Base-by-base conservation (phyloP, 1,140 invertebrate genomes). In the Trichogramma pretiosum region DNA sequence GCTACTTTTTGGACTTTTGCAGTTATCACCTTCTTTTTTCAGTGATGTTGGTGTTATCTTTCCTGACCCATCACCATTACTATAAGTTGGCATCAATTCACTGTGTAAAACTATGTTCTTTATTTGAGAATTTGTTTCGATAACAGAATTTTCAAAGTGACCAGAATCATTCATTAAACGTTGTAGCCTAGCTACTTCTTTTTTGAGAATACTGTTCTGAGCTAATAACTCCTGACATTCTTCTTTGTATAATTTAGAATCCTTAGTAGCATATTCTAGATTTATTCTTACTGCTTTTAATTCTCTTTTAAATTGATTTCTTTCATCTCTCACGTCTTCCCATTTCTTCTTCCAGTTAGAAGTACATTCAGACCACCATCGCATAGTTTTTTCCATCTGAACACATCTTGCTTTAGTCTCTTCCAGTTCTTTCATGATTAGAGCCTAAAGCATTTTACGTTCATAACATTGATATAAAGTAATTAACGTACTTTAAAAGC, bases 311-410 rank as follows among this genome's bases (percentile, higher is more conserved):
- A 89, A 84, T 67, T 89, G 85, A 59, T 92, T 92, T 16, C 88
- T 74, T 70, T 93, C 88, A 61, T 83, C 86, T 36, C 87, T 71
- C 5, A 88, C 83, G 72, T 95, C 94, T 67, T 87, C 93, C 94
- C 93, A 98, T 64, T 97, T 97, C 66, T 95, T 90, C 8, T 93
- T 75, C 87, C 87, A 91, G 60, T 89, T 88, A 11, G 84, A 83
- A 0, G 93, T 96, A 63, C 87, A 91, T 56, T 89, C 87, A 0
- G 85, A 87, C 93, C 93, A 98, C 93, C 93, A 98, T 41, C 90
- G 75, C 91, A 98, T 97, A 0, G 94, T 98, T 71, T 98, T 98
- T 65, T 98, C 93, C 93, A 98, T 97, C 68, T 98, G 93, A 1
- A 89, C 83, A 4, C 90, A 90, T 46, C 93, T 68, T 1, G 90